Evolutionary conservation across 2,113 vertebrate genomes (phyloP).

Genomic region (Austrofundulus limnaeus): DNA sequence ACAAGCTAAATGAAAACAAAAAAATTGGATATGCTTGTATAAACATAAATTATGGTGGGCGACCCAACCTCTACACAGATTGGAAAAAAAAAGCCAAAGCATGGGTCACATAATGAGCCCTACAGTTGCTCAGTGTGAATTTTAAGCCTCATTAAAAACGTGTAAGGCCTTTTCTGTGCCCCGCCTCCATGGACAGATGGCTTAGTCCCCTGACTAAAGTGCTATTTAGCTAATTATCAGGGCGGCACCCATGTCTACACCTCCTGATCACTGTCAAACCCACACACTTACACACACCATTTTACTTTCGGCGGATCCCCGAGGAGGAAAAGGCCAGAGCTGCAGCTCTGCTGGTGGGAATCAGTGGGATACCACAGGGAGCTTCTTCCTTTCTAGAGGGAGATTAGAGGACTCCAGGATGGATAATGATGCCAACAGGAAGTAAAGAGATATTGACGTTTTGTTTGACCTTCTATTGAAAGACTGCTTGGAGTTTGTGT

Average conservation of each 20-base stretch:
- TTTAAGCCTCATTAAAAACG: constrained; percentile 76
- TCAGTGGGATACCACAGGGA: constrained; percentile 42
- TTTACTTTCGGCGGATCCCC: constrained; percentile 44
- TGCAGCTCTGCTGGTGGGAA: constrained; percentile 47
- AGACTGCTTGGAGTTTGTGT: constrained; percentile 25
- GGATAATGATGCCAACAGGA: constrained; percentile 44
- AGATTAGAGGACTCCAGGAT: constrained; percentile 47
- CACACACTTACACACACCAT: constrained; percentile 26
- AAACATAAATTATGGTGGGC: background rate
- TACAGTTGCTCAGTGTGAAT: constrained; percentile 65
- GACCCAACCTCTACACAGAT: background rate
- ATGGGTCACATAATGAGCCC: constrained; percentile 35
- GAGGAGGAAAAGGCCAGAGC: constrained; percentile 67
- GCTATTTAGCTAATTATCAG: constrained; percentile 76
- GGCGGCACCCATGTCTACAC: constrained; percentile 44
- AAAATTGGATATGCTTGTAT: background rate
- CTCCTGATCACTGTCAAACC: constrained; percentile 36
- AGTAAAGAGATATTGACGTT: constrained; percentile 44
- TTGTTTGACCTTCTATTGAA: constrained; percentile 54
- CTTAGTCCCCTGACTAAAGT: constrained; percentile 57
- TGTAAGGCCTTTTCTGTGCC: constrained; percentile 63
- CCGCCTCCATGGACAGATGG: constrained; percentile 75
- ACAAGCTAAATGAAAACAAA: background rate
- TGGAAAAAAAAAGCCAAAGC: background rate
- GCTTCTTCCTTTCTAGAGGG: constrained; percentile 35